Evolutionary conservation across 2,888 invertebrate species (phyloP).

Genomic region (Pseudococcus longispinus): DNA sequence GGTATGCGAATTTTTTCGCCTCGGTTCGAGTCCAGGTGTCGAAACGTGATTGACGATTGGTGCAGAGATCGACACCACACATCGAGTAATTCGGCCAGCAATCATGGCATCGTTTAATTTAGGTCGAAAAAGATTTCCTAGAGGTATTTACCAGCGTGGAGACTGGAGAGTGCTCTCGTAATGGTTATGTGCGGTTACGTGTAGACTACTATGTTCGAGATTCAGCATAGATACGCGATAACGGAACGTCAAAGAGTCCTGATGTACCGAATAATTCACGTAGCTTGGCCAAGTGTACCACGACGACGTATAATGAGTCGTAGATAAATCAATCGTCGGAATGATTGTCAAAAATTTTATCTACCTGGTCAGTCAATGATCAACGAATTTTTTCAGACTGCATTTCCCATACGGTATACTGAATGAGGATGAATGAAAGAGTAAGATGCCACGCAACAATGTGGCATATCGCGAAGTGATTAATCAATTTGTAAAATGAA

Average conservation of each 20-base stretch:
- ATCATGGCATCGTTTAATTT: background rate
- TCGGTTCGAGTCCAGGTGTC: background rate
- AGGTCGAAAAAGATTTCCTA: conserved; percentile 3
- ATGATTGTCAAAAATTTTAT: conserved; percentile 9
- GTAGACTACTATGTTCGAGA: background rate
- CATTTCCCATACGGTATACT: background rate
- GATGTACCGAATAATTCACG: background rate
- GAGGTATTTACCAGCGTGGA: background rate
- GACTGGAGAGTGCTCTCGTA: background rate
- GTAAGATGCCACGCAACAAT: background rate
- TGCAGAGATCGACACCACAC: too few species aligned
- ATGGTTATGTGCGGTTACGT: background rate
- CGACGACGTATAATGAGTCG: background rate
- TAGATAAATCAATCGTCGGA: background rate
- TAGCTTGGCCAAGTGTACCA: background rate
- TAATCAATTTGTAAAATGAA: background rate
- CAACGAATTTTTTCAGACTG: background rate
- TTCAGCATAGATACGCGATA: background rate
- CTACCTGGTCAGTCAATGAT: background rate
- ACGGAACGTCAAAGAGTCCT: background rate
- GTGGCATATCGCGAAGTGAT: background rate
- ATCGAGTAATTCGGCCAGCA: background rate
- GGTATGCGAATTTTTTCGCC: background rate
- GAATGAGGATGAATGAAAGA: background rate
- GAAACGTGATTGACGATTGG: background rate